Evolutionary conservation across 2,113 vertebrate genomes (phyloP).

Genomic region (Tenebrosternarchus preto): DNA sequence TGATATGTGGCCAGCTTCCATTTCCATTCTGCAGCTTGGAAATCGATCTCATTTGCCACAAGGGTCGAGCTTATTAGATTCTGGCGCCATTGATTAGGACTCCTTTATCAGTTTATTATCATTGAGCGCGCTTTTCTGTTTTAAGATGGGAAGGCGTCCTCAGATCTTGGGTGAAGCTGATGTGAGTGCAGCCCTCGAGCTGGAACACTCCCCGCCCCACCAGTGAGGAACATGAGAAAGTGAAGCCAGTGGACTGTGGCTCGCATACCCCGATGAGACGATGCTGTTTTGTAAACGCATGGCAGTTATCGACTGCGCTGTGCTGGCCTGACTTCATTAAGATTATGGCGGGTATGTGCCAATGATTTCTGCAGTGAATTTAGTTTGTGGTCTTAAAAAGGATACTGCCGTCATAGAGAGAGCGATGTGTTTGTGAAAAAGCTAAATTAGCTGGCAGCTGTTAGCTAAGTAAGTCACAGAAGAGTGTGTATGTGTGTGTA

Average conservation of each 20-base stretch:
- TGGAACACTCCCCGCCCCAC: slow-evolving; percentile 48
- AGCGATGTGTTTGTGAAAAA: neutral
- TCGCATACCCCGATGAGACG: slow-evolving; percentile 52
- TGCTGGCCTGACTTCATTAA: slow-evolving; percentile 30
- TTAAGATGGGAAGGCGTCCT: slow-evolving; percentile 52
- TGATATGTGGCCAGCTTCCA: slow-evolving; percentile 47
- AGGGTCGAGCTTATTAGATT: slow-evolving; percentile 66
- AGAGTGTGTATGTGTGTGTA: neutral
- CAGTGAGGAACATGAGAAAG: slow-evolving; percentile 56
- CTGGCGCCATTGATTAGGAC: slow-evolving; percentile 62
- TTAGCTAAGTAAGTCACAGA: neutral
- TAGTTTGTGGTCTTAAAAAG: neutral
- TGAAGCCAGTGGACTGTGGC: slow-evolving; percentile 47
- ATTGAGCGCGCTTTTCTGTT: slow-evolving; percentile 55
- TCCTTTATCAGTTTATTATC: slow-evolving; percentile 55
- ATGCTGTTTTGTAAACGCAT: slow-evolving; percentile 44
- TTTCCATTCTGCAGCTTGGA: slow-evolving; percentile 54
- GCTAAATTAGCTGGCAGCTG: neutral
- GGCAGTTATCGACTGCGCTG: slow-evolving; percentile 61
- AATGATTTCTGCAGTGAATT: slow-evolving; percentile 52
- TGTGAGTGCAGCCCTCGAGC: slow-evolving; percentile 61
- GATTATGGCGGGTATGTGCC: slow-evolving; percentile 39
- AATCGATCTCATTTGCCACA: slow-evolving; percentile 63
- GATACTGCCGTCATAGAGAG: neutral
- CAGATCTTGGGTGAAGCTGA: slow-evolving; percentile 58